Base-by-base conservation (phyloP, 1,140 invertebrate genomes). In the Ericerus pela region DNA sequence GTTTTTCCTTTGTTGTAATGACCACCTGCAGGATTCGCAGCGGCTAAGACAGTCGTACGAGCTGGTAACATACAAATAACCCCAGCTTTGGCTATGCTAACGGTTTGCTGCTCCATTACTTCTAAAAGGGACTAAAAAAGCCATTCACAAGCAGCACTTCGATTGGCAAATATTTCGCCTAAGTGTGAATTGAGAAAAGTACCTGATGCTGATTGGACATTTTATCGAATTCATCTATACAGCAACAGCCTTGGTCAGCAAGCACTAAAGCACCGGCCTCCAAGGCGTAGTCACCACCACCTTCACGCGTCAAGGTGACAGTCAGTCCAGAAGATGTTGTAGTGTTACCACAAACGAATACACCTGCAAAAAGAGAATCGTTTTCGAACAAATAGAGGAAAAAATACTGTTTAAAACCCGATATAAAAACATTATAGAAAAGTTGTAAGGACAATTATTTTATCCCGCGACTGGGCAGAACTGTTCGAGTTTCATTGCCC, bases 141-240 rank as follows among this genome's bases (percentile, higher is more conserved):
- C 36, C n/a, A 4, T 47, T n/a, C n/a, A n/a, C n/a, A n/a, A n/a
- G n/a, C n/a, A n/a, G n/a, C n/a, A n/a, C n/a, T n/a, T n/a, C n/a
- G n/a, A n/a, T n/a, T n/a, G n/a, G n/a, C n/a, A n/a, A n/a, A n/a
- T n/a, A n/a, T n/a, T n/a, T n/a, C n/a, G n/a, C n/a, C n/a, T n/a
- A n/a, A n/a, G n/a, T n/a, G n/a, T n/a, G n/a, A n/a, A n/a, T n/a
- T n/a, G n/a, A n/a, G n/a, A n/a, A n/a, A 3, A 60, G 63, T 70
- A 80, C 79, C 69, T 79, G 75, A 68, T 85, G 79, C 63, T 87
- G 83, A 51, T 69, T 69, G 30, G 75, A 70, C 80, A 95, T 88
- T 75, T 96, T 96, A 70, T 96, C 92, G 67, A 97, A 90, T 71
- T 96, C 93, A 70, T 96, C 93, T 37, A 96, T 88, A 63, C 89